Evolutionary conservation across 2,797 vertebrate species (phyloP).

Genomic region (Falco naumanni): DNA sequence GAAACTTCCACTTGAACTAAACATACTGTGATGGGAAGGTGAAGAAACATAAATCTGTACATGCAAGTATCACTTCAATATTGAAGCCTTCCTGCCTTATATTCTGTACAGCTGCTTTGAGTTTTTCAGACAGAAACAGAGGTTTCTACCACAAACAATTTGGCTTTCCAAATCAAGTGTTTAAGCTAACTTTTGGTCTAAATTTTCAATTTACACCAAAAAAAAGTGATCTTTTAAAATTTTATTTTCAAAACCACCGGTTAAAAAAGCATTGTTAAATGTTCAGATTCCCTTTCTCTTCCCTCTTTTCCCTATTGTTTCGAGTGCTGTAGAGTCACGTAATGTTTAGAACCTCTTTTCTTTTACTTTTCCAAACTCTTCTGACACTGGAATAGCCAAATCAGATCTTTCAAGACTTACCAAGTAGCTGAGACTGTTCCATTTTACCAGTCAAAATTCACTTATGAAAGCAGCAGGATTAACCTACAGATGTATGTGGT

Average conservation of each 20-base stretch:
- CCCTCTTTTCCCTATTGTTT: neutral
- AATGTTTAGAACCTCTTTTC: neutral
- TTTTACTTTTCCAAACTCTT: neutral
- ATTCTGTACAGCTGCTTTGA: neutral
- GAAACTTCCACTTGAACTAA: neutral
- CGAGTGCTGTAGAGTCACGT: neutral
- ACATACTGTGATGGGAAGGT: neutral
- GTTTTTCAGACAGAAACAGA: neutral
- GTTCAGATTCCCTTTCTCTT: neutral
- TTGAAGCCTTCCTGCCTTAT: neutral
- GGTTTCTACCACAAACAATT: neutral
- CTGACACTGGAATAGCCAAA: neutral
- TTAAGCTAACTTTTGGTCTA: neutral
- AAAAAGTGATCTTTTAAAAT: neutral
- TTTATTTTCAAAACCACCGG: neutral
- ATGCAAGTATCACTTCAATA: neutral
- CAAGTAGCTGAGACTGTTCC: neutral
- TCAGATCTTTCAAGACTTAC: neutral
- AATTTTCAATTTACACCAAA: neutral
- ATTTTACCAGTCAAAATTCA: constrained; percentile 26
- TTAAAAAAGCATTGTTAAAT: neutral
- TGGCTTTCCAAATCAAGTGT: neutral
- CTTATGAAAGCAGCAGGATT: neutral
- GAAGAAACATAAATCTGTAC: neutral
- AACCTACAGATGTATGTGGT: constrained; percentile 52